These are phyloP conservation scores for Muraenolepis orangiensis DNA, from an alignment of 2,797 vertebrate genomes.

Conservation along the genomic window DNA sequence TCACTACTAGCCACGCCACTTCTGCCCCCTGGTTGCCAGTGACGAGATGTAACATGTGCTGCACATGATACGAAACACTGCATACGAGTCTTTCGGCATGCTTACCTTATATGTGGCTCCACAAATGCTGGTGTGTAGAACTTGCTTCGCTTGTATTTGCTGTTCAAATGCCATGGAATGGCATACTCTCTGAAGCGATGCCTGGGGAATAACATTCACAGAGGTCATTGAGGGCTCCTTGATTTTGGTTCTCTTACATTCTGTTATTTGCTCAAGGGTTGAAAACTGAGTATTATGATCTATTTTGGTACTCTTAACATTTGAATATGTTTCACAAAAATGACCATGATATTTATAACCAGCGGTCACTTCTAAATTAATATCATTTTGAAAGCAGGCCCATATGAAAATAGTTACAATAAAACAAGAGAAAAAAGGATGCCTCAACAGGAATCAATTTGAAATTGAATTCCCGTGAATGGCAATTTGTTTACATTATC, in stretches of 20 bases:
- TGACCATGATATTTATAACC: background rate
- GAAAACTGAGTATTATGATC: background rate
- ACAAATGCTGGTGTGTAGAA: conserved; percentile 85
- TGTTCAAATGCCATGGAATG: conserved; percentile 93
- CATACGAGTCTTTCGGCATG: background rate
- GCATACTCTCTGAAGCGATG: conserved; percentile 87
- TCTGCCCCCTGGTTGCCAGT: background rate
- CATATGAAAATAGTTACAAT: background rate
- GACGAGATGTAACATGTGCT: background rate
- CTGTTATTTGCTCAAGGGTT: background rate
- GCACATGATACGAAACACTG: background rate
- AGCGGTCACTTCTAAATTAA: too few relatives aligned
- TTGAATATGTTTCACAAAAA: background rate
- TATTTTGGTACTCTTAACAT: background rate
- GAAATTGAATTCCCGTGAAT: background rate
- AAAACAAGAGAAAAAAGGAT: background rate
- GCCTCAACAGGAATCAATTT: background rate
- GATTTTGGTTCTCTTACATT: background rate
- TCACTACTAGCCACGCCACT: too few relatives aligned
- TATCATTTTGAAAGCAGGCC: background rate
- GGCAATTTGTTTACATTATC: background rate
- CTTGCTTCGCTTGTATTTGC: conserved; percentile 76
- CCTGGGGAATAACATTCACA: conserved; percentile 65
- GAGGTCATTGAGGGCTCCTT: background rate
- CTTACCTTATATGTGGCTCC: conserved; percentile 81